phyloP scores from a whole-genome alignment of 2,797 vertebrate species.

The Esox lucius region DNA sequence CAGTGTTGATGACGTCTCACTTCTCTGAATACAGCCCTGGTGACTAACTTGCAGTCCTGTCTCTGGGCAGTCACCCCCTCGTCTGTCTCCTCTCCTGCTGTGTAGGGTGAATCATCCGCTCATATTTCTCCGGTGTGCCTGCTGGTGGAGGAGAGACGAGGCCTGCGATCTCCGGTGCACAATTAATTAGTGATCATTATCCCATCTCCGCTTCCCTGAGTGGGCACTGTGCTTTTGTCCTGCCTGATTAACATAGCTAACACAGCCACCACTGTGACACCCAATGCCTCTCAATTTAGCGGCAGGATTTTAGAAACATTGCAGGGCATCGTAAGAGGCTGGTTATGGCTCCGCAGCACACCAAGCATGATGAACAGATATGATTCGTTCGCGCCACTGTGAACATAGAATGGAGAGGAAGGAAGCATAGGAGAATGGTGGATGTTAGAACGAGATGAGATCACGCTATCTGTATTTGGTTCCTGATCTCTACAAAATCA shows the following conservation, averaged over 20 bases:
- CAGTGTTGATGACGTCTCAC: background rate
- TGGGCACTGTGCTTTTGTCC: constrained; percentile 64
- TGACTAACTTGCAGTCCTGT: constrained; percentile 35
- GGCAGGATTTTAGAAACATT: constrained; percentile 33
- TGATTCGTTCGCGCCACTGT: constrained; percentile 19
- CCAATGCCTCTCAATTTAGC: constrained; percentile 20
- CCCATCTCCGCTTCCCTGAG: constrained; percentile 65
- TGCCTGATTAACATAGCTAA: constrained; percentile 53
- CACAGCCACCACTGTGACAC: constrained; percentile 36
- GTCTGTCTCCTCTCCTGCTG: constrained; percentile 48
- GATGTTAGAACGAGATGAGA: background rate
- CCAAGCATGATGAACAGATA: constrained; percentile 35
- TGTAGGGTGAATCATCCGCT: constrained; percentile 62
- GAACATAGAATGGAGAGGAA: constrained; percentile 9
- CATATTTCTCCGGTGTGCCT: constrained; percentile 43
- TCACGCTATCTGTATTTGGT: constrained; percentile 8
- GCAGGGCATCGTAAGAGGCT: constrained; percentile 34
- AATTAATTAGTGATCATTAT: constrained; percentile 74
- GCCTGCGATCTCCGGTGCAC: constrained; percentile 47
- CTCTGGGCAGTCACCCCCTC: constrained; percentile 56
- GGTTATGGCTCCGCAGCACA: constrained; percentile 13
- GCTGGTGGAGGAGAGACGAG: constrained; percentile 45
- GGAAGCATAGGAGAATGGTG: constrained; percentile 35
- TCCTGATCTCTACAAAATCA: background rate
- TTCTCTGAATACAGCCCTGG: constrained; percentile 19